Percentiles rank a stretch among this genome's conserved stretches.
phyloP scores from a whole-genome alignment of 2,113 vertebrate genomes.

The Artemisiospiza belli region DNA sequence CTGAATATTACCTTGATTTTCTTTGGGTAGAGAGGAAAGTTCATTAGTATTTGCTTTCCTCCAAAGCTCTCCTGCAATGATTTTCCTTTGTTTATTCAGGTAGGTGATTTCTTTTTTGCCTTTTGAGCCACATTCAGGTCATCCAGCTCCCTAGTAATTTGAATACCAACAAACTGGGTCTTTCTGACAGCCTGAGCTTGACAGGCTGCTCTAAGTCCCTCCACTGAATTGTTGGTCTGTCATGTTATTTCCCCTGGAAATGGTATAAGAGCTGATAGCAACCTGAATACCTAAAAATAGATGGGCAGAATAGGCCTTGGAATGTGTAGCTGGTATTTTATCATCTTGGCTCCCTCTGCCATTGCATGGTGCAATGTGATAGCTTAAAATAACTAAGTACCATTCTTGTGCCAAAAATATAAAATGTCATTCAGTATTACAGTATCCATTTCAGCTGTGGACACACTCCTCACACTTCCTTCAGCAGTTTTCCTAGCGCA shows the following conservation, averaged over 20 bases:
- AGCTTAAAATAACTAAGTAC: slow-evolving; percentile 44
- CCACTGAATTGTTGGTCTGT: slow-evolving; percentile 5
- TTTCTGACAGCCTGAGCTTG: slow-evolving; percentile 33
- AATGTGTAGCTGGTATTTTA: neutral
- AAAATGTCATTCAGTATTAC: neutral
- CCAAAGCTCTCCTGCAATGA: neutral
- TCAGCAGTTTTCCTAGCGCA: neutral
- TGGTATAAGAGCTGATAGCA: slow-evolving; percentile 12
- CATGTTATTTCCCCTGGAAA: neutral
- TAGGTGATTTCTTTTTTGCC: neutral
- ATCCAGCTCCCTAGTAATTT: neutral
- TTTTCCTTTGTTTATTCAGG: neutral
- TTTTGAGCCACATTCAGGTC: neutral
- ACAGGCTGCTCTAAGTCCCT: neutral
- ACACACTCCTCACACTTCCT: neutral
- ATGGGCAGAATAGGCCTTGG: neutral
- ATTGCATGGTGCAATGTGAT: neutral
- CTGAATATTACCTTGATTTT: neutral
- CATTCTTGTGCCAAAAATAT: slow-evolving; percentile 11
- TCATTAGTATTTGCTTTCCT: neutral
- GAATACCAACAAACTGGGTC: slow-evolving; percentile 26
- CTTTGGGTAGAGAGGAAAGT: neutral
- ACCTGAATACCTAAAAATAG: slow-evolving; percentile 46
- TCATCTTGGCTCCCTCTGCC: neutral
- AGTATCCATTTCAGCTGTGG: neutral